phyloP scores from a whole-genome alignment of 2,888 invertebrate genomes.

The Parnassius glacialis region DNA sequence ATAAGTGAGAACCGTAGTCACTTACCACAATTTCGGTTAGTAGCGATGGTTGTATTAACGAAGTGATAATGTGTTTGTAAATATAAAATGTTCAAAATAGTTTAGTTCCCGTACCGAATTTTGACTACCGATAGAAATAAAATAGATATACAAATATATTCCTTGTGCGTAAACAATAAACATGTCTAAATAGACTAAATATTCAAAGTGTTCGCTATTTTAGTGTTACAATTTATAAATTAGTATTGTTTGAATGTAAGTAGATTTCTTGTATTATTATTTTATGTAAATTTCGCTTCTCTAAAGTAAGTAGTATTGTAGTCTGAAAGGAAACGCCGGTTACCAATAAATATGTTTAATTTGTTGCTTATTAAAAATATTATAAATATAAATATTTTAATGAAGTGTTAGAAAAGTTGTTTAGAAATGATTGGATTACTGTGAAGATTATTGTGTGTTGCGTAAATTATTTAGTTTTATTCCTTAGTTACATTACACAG shows the following conservation, averaged over 20 bases:
- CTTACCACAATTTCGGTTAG: constrained; percentile 55
- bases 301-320: constrained; percentile 73
- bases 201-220: constrained; percentile 73
- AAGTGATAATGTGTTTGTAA: constrained; percentile 72
- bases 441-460: constrained; percentile 59
- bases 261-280: constrained; percentile 61
- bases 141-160: constrained; percentile 53
- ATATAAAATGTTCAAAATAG: constrained; percentile 58
- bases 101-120: constrained; percentile 68
- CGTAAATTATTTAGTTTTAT: constrained; percentile 69
- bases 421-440: constrained; percentile 59
- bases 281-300: constrained; percentile 73
- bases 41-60: constrained; percentile 53
- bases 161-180: constrained; percentile 57
- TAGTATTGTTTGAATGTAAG: constrained; percentile 64
- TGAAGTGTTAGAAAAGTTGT: constrained; percentile 73
- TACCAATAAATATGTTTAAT: constrained; percentile 78
- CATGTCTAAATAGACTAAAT: constrained; percentile 53
- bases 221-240: constrained; percentile 52
- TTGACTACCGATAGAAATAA: constrained; percentile 70
- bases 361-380: constrained; percentile 79
- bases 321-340: constrained; percentile 81
- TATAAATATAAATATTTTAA: constrained; percentile 67
- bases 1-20: constrained; percentile 26
- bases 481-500: constrained; percentile 47